These are phyloP conservation scores for Orcinus orca DNA, from an alignment of 2,113 vertebrate genomes.

Conservation along the genomic window DNA sequence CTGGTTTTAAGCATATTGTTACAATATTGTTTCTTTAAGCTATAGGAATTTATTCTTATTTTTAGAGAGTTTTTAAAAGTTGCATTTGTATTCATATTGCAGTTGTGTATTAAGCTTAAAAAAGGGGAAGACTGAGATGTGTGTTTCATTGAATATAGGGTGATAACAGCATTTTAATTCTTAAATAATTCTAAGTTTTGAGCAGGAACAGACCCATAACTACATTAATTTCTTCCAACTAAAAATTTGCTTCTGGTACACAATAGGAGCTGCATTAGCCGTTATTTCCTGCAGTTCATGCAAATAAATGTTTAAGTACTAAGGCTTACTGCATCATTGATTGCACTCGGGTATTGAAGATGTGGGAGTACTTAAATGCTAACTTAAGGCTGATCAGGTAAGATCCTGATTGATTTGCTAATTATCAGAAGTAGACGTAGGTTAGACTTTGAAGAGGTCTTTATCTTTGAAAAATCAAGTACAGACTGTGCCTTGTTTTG, in stretches of 20 bases:
- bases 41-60: background rate
- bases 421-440: background rate
- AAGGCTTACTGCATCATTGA: background rate
- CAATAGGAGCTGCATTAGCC: background rate
- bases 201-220: background rate
- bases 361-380: background rate
- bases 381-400: background rate
- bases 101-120: background rate
- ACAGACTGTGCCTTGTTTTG: background rate
- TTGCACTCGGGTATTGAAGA: background rate
- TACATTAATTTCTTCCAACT: background rate
- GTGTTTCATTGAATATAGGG: background rate
- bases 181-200: conserved; percentile 16
- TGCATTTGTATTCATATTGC: background rate
- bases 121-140: background rate
- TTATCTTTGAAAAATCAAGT: background rate
- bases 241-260: background rate
- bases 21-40: background rate
- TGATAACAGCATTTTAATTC: background rate
- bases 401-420: background rate
- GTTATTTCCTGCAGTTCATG: background rate
- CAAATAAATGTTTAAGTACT: background rate
- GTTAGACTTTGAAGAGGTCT: background rate
- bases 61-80: background rate
- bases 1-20: background rate